Base-by-base conservation (phyloP, 2,888 invertebrate species). In the Esperia sulphurella region DNA sequence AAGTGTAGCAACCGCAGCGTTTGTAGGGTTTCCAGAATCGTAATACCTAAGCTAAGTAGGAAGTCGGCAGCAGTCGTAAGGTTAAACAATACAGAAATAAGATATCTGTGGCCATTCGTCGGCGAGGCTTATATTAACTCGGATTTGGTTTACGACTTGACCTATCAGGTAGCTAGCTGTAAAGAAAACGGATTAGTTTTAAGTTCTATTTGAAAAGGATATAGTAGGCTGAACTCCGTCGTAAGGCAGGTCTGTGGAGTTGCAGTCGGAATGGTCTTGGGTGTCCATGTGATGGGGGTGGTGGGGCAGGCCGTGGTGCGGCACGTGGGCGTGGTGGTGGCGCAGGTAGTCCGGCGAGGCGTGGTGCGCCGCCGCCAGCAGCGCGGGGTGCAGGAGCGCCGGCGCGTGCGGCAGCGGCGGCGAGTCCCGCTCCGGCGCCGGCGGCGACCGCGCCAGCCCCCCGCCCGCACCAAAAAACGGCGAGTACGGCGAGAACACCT, bases 191-290 rank as follows among this genome's bases (percentile, higher is more conserved):
- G 10, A 31, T 21, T 21, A 21, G 21, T 21, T 5, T 2, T 21
- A 21, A 21, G 21, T 21, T 39, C 39, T 39, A 39, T 39, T 92
- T 76, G 92, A 93, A 96, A 97, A 97, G 95, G 97, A 97, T 96
- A 97, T 96, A 93, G 96, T 96, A 94, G 96, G 96, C 91, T 96
- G 95, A 91, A 96, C 93, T 84, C 96, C 96, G 86, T 97, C 97
- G 92, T 96, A 97, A 75, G 94, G 94, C 89, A 96, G 95, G 87
- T 97, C 97, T 56, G 94, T 96, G 71, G 96, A 95, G 91, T 96
- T 96, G 92, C 96, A 96, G 91, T 97, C 96, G 63, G 96, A 96
- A 81, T 94, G 94, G 83, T 96, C 96, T 74, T 94, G 95, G 78
- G 93, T 92, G 90, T 96, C 96, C 92, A 95, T 93, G 93, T 85